A percentile compares a stretch with the other conserved stretches of the same genome.
phyloP scores from a whole-genome alignment of 2,113 vertebrate genomes.

The Chionodraco myersi region DNA sequence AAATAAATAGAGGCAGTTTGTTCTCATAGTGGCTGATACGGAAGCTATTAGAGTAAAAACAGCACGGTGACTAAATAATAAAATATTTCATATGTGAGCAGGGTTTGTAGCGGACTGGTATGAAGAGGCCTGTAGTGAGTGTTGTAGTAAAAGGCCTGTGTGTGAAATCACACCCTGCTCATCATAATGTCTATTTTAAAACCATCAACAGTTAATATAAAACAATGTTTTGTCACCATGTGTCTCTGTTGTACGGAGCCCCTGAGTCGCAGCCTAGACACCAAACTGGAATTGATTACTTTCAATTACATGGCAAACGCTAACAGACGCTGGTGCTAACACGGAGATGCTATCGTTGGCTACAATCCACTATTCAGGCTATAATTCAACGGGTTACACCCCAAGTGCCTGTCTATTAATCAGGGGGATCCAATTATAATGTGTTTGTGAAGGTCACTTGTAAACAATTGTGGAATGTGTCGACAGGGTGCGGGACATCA shows the following conservation, averaged over 20 bases:
- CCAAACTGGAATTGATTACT: slow-evolving; percentile 62
- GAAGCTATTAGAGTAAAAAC: slow-evolving; percentile 27
- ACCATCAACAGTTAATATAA: slow-evolving; percentile 42
- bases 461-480: slow-evolving; percentile 75
- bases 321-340: slow-evolving; percentile 60
- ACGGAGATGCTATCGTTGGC: slow-evolving; percentile 52
- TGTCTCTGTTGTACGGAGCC: slow-evolving; percentile 21
- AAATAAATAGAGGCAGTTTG: slow-evolving; percentile 68
- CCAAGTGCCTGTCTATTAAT: slow-evolving; percentile 38
- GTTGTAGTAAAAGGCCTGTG: slow-evolving; percentile 48
- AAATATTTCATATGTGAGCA: slow-evolving; percentile 69
- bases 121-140: slow-evolving; percentile 44
- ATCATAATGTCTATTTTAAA: slow-evolving; percentile 54
- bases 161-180: slow-evolving; percentile 70
- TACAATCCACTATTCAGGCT: slow-evolving; percentile 43
- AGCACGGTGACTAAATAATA: slow-evolving; percentile 43
- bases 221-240: slow-evolving; percentile 35
- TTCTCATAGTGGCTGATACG: slow-evolving; percentile 25
- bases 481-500: slow-evolving; percentile 60
- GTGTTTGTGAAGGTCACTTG: slow-evolving; percentile 64
- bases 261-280: slow-evolving; percentile 30
- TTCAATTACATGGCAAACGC: slow-evolving; percentile 73
- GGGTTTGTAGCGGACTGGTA: slow-evolving; percentile 66
- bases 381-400: slow-evolving; percentile 41
- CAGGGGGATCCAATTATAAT: slow-evolving; percentile 72